Evolutionary conservation across 2,113 vertebrate species (phyloP), one percentile per base, ranked within the genome.

Genomic region (Picathartes gymnocephalus): DNA sequence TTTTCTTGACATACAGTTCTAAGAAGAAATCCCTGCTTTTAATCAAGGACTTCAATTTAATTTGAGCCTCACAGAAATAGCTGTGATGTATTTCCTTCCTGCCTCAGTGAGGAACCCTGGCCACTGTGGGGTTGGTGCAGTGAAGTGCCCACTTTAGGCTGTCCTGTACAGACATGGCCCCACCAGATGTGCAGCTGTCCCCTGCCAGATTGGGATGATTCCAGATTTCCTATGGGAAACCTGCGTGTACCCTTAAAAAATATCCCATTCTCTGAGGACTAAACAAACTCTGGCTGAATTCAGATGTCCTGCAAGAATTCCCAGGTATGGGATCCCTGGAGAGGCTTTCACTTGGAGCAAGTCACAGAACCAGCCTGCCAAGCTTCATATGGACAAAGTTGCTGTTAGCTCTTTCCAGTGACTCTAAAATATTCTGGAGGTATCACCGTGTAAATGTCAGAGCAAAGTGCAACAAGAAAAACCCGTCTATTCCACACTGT

Each of bases 101-200:
- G 21, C 31, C 35, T 66, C 18, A 39, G 4, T 20, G 31, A 85
- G 58, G 35, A 85, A 7, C 28, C 19, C 19, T 17, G 54, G 21
- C 39, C 13, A 13, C 6, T 15, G 30, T 30, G 24, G 18, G 2
- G 2, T 8, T 40, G 50, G 18, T 17, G 58, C 20, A 35, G 21
- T 13, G 39, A 42, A 33, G 37, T 35, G n/a, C 7, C 35, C 64
- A 68, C n/a, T 33, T 53, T 7, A 13, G 27, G 18, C 24, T 44
- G 39, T 37, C 48, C n/a, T 40, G 39, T 11, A 19, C 18, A 58
- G n/a, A 35, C 0, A 5, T 0, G 0, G 24, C 35, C 68, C 44
- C 7, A n/a, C 4, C 79, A 77, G 15, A 35, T 48, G 30, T 30
- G 61, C 33, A 50, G 15, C 4, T 70, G 30, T 17, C 35, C 25